These are phyloP conservation scores for Heterotilapia buettikoferi DNA, from an alignment of 2,113 vertebrate genomes.

Conservation along the genomic window DNA sequence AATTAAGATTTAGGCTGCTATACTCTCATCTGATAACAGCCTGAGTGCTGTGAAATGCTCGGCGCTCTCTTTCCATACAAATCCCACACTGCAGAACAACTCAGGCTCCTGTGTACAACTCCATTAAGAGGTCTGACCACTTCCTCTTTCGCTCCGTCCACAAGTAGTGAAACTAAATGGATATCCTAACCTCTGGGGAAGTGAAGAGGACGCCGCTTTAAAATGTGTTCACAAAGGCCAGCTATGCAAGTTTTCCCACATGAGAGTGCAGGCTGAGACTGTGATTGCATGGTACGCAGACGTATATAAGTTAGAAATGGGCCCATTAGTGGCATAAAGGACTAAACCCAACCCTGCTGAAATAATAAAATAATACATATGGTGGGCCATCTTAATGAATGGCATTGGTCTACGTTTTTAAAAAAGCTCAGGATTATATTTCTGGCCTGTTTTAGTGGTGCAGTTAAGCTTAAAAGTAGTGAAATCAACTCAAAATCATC, in stretches of 20 bases:
- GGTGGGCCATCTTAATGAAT: accelerated
- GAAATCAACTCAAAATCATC: background rate
- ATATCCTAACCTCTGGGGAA: constrained; percentile 28
- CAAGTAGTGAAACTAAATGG: constrained; percentile 56
- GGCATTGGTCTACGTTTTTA: accelerated
- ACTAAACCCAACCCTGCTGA: background rate
- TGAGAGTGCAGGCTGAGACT: background rate
- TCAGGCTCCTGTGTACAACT: constrained; percentile 17
- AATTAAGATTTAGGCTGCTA: constrained; percentile 35
- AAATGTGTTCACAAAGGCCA: constrained; percentile 19
- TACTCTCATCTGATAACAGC: background rate
- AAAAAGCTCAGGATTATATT: background rate
- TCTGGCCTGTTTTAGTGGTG: too few species aligned
- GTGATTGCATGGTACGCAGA: background rate
- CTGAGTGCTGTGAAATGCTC: background rate
- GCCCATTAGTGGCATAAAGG: background rate
- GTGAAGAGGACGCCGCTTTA: constrained; percentile 10
- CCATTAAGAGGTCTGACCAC: constrained; percentile 55
- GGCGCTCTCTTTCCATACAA: background rate
- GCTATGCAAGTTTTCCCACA: constrained; percentile 24
- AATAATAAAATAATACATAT: background rate
- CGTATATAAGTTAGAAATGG: background rate
- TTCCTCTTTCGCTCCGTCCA: constrained; percentile 47
- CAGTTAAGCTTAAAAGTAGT: background rate
- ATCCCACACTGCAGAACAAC: constrained; percentile 35